Evolutionary conservation across 2,888 invertebrate genomes (phyloP), one percentile per base, ranked within the genome.

Genomic region (Zygothrica quintamaculata): DNA sequence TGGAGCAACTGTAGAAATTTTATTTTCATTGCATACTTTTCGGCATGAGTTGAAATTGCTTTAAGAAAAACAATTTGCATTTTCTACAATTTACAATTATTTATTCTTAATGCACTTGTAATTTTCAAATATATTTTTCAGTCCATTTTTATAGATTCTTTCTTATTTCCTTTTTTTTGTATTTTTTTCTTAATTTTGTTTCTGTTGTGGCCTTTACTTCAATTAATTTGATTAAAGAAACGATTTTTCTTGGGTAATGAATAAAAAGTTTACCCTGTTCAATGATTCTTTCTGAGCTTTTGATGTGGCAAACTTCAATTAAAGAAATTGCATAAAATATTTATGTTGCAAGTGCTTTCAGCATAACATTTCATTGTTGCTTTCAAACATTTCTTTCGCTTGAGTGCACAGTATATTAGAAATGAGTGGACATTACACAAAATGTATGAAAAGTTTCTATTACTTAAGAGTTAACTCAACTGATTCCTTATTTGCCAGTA

Each of bases 21-120:
- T 66, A 48, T 62, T 68, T 65, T 64, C 65, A 43, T 50, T 70
- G 84, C 84, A 87, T 88, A 86, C 88, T 82, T 88, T 79, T 71
- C 62, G 80, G 82, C 78, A 62, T 2, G 29, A 7, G 13, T 34
- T 31, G 34, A 64, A 71, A 64, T 70, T 73, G 52, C 58, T 37
- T 52, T 42, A 11, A n/a, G 26, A 42, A 50, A 42, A 56, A 55
- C 58, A 52, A 39, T 58, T 64, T 50, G 52, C 52, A 47, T 59
- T 57, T 42, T 26, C 42, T 34, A 36, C 48, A 69, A 69, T 22
- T 22, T 22, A 22, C 18, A 22, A 42, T 53, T 29, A 36, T 53
- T 39, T 39, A 8, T n/a, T 44, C 29, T 16, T 18, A 36, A 13
- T 50, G 25, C 18, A 15, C 15, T 65, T 70, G 55, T 31, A 56